Base-by-base conservation (phyloP, 2,797 vertebrate species). In the Acestrorhynchus altus region DNA sequence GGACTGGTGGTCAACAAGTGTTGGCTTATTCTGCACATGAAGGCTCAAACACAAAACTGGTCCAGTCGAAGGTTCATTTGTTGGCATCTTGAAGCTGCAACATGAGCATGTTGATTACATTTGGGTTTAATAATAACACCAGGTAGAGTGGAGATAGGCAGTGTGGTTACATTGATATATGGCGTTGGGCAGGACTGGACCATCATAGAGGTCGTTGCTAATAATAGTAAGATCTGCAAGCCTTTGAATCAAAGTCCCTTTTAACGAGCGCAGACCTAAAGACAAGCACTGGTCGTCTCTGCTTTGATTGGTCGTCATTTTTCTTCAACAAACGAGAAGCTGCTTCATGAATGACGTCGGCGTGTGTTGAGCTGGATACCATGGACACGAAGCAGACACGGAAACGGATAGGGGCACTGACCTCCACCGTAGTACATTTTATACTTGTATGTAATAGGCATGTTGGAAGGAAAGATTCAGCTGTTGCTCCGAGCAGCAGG, bases 161-260 rank as follows among this genome's bases (percentile, higher is more conserved):
- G 56, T 20, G 47, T 13, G 60, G 64, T 69, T 49, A 72, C 74
- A 80, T 79, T 83, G 86, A 86, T 83, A 74, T 81, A 72, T 81
- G 72, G 68, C 40, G n/a, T 72, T 60, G 80, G 72, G 82, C 59
- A 42, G 81, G 77, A 76, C 84, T 68, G 75, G 79, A 83, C 81
- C 80, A 78, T 77, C 78, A 77, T 74, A 85, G 87, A 89, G 87
- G 86, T 87, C 86, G 86, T 71, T 71, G 67, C 83, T 87, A 87
- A 83, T 80, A 86, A 87, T 87, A 88, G 86, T 61, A 73, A 74
- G 78, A 84, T 83, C 79, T 85, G 73, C 81, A 81, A 84, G 81
- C 81, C 80, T 80, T 83, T 78, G 71, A 80, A 80, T 82, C 61
- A 79, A 84, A 83, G 66, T 60, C 71, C 67, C 72, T 78, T 76